Percentiles rank a stretch among this genome's conserved stretches.
phyloP scores from a whole-genome alignment of 2,888 invertebrate genomes.

The Nasonia oneida region DNA sequence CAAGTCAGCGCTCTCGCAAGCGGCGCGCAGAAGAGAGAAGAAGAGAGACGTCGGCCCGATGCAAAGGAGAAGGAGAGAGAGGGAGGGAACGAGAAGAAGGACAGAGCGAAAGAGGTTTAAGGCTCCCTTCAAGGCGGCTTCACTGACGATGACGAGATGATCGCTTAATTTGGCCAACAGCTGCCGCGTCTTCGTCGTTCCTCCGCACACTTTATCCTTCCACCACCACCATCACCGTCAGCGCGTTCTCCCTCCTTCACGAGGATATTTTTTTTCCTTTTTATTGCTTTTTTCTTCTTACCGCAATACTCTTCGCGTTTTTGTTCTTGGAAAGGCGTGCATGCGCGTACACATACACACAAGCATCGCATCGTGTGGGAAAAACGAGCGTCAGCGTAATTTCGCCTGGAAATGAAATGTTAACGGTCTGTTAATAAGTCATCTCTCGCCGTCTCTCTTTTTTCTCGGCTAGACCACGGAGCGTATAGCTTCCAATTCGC shows the following conservation, averaged over 20 bases:
- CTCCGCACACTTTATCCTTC: constrained; percentile 61
- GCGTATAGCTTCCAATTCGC: not conserved
- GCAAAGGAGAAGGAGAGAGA: constrained; percentile 38
- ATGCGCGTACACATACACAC: constrained; percentile 8
- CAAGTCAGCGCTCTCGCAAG: constrained; percentile 65
- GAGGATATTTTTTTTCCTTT: constrained; percentile 13
- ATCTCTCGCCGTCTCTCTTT: not conserved
- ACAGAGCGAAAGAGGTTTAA: constrained; percentile 49
- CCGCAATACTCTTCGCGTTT: constrained; percentile 39
- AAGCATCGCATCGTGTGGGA: constrained; percentile 14
- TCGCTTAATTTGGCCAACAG: constrained; percentile 79
- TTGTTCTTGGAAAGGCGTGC: constrained; percentile 58
- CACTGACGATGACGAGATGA: constrained; percentile 79
- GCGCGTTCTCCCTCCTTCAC: constrained; percentile 16
- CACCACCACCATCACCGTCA: not conserved
- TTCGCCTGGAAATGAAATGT: constrained; percentile 55
- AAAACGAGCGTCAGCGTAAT: constrained; percentile 41
- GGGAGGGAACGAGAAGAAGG: constrained; percentile 50
- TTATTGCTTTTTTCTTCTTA: constrained; percentile 17
- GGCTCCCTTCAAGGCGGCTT: constrained; percentile 73
- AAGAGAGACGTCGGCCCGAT: constrained; percentile 52
- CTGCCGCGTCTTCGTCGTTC: constrained; percentile 73
- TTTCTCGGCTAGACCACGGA: not conserved
- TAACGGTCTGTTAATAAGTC: constrained; percentile 55
- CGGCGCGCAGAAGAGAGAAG: constrained; percentile 22